A percentile compares a stretch with the other conserved stretches of the same genome.
phyloP scores from a whole-genome alignment of 2,888 invertebrate genomes.

The Nudaria mundana region DNA sequence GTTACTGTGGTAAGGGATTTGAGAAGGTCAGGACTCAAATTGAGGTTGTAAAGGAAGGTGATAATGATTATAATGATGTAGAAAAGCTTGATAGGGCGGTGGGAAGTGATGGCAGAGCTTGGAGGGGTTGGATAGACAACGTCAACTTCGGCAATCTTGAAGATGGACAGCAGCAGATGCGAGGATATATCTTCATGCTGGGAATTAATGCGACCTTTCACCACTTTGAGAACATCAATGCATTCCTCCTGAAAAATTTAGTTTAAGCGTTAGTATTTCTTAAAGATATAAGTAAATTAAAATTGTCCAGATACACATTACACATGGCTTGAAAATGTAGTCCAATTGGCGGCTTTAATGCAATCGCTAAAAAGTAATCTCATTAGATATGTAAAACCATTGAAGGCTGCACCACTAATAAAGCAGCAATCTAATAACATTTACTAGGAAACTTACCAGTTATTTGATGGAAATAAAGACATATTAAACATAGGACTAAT shows the following conservation, averaged over 20 bases:
- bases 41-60: slow-evolving; percentile 53
- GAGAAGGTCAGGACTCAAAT: slow-evolving; percentile 19
- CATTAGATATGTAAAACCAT: no score
- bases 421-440: background rate
- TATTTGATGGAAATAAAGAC: background rate
- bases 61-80: slow-evolving; percentile 55
- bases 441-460: background rate
- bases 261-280: no score
- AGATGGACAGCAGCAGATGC: slow-evolving; percentile 92
- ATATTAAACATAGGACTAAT: background rate
- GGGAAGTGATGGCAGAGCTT: slow-evolving; percentile 68
- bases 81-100: slow-evolving; percentile 48
- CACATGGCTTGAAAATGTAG: no score
- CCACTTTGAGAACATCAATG: slow-evolving; percentile 88
- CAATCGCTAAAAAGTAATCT: no score
- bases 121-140: slow-evolving; percentile 88
- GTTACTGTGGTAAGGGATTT: slow-evolving; percentile 28
- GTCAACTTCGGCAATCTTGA: slow-evolving; percentile 96
- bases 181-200: slow-evolving; percentile 92
- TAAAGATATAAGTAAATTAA: no score
- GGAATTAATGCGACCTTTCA: slow-evolving; percentile 92
- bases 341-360: no score
- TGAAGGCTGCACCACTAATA: no score
- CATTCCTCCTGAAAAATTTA: slow-evolving; percentile 92
- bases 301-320: no score